Conservation (phyloP, 2,888 invertebrate genomes). For the Erynnis tages region DNA sequence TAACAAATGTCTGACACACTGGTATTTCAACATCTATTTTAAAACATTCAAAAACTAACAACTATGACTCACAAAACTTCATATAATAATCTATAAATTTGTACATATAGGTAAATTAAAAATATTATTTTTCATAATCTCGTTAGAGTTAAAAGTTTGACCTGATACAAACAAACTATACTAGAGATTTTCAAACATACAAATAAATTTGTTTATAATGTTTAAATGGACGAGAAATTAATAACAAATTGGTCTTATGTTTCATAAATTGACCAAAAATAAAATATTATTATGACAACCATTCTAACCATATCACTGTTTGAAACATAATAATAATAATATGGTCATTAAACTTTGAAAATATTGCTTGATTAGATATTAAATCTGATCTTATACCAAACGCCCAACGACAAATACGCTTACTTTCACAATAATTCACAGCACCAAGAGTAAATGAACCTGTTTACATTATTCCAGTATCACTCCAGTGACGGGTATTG, state of each 20-base stretch:
- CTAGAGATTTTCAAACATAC: too few relatives aligned
- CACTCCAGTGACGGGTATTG: neutral
- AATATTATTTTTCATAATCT: neutral
- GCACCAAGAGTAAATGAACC: constrained; percentile 10
- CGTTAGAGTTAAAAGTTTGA: neutral
- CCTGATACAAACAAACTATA: neutral
- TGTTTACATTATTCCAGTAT: neutral
- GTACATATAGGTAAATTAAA: constrained; percentile 16
- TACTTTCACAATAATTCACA: constrained; percentile 15
- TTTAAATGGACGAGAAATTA: too few relatives aligned
- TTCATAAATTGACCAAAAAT: neutral
- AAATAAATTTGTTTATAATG: too few relatives aligned
- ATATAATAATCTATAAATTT: constrained; percentile 2
- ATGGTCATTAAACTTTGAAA: neutral
- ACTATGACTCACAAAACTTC: neutral
- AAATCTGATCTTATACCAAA: neutral
- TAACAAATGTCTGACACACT: constrained; percentile 1
- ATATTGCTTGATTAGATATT: neutral
- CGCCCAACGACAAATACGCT: constrained; percentile 5
- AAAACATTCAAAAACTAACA: constrained; percentile 7
- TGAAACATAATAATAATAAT: neutral
- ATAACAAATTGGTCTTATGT: too few relatives aligned
- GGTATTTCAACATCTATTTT: constrained; percentile 16
- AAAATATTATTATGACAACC: neutral
- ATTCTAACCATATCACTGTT: neutral